Percentiles rank a stretch among this genome's conserved stretches.
phyloP scores from a whole-genome alignment of 2,888 invertebrate genomes.

The Platypus cylindrus region DNA sequence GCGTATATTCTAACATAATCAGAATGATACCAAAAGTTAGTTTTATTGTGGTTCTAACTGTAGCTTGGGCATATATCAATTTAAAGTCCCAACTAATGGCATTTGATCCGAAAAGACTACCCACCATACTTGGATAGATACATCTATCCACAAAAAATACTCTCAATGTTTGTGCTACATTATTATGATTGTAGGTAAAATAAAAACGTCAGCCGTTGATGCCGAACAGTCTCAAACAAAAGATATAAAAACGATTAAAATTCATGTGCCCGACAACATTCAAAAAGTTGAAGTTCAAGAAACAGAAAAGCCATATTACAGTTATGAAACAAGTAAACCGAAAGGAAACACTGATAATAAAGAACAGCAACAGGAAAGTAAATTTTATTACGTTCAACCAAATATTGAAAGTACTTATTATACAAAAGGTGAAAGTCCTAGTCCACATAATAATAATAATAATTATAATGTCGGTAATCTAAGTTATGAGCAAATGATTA shows the following conservation, averaged over 20 bases:
- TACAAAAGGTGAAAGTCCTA: background rate
- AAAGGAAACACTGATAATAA: too few species aligned
- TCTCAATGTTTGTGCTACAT: too few species aligned
- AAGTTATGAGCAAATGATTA: too few species aligned
- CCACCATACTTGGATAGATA: too few species aligned
- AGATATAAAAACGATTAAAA: slow-evolving; percentile 18
- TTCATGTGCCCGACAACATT: slow-evolving; percentile 16
- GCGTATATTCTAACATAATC: too few species aligned
- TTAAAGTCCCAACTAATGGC: too few species aligned
- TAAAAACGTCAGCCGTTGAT: slow-evolving; percentile 10
- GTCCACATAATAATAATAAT: slow-evolving; percentile 6
- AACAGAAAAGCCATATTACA: slow-evolving; percentile 12
- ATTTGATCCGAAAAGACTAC: too few species aligned
- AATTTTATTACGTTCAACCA: slow-evolving; percentile 1
- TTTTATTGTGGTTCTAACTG: too few species aligned
- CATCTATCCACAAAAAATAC: too few species aligned
- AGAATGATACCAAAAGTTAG: too few species aligned
- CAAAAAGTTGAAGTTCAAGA: slow-evolving; percentile 18
- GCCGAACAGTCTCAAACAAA: slow-evolving; percentile 4
- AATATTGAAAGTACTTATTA: background rate
- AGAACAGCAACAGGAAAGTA: background rate
- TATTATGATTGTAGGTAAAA: slow-evolving; percentile 10
- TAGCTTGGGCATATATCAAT: too few species aligned
- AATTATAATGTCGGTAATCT: slow-evolving; percentile 9
- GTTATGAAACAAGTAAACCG: too few species aligned